Evolutionary conservation across 2,113 vertebrate species (phyloP), one percentile per base, ranked within the genome.

Genomic region (Spea multiplicata): DNA sequence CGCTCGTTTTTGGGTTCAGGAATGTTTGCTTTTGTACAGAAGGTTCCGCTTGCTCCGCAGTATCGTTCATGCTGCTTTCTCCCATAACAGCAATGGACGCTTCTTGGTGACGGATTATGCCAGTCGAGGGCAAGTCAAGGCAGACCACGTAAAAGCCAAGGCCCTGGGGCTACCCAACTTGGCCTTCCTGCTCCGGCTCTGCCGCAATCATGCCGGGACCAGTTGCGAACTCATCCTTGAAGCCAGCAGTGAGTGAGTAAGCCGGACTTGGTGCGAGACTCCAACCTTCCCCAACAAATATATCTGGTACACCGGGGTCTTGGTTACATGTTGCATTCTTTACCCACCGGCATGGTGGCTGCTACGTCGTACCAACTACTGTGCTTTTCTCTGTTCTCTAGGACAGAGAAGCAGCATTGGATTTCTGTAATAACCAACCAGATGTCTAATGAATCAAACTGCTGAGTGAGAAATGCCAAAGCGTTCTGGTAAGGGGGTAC

Each of bases 21-120:
- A 55, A 55, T 55, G 53, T 8, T 7, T 8, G 53, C 1, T 55
- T 55, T 55, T 55, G 13, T 7, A 13, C 13, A 14, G 7, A 61
- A 13, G 59, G 12, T 61, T 5, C 5, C 6, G 2, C 16, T 61
- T 14, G 59, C 13, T n/a, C 6, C 7, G 5, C 13, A 3, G 59
- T 61, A 61, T 61, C 12, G 3, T 5, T 30, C 30, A 30, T 30
- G 2, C 7, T 8, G 10, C 44, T 53, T 61, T n/a, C n/a, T 8
- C n/a, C 44, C 53, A 52, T 12, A 0, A 1, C 50, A 93, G 93
- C 73, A 86, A 88, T 16, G 81, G 86, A 14, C 76, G 78, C 44
- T 94, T 92, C 82, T 76, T 59, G 0, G 92, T 94, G 44, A 48
- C 84, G 61, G 90, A 93, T 77, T 86, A 93, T 3, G 85, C 90